Evolutionary conservation across 2,888 invertebrate species (phyloP).

Genomic region (Leptopilina drosophilae): DNA sequence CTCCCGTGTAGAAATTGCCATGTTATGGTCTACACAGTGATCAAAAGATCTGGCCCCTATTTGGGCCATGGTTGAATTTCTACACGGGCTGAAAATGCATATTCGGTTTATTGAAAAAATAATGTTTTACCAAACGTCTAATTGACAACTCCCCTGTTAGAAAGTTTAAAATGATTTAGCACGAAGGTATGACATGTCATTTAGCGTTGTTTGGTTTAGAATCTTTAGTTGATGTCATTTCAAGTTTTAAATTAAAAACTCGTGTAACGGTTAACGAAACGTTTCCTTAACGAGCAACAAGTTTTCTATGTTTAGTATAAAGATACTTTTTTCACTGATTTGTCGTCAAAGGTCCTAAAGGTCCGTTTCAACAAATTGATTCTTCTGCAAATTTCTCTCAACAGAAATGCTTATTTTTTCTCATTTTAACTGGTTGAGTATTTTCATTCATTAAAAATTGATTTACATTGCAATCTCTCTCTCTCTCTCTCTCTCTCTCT

Average conservation of each 20-base stretch:
- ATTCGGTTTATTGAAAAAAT: not conserved
- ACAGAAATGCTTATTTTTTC: not conserved
- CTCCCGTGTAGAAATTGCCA: too few relatives aligned
- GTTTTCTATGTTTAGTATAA: slow-evolving; percentile 23
- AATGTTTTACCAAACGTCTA: not conserved
- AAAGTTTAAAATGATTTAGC: slow-evolving; percentile 4
- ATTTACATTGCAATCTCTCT: slow-evolving; percentile 10
- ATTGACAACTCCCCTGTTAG: slow-evolving; percentile 14
- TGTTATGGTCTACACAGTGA: too few relatives aligned
- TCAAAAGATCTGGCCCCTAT: too few relatives aligned
- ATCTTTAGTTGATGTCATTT: slow-evolving; percentile 32
- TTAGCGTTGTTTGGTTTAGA: slow-evolving; percentile 19
- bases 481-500: not conserved
- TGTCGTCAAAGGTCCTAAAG: slow-evolving; percentile 31
- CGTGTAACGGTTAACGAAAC: slow-evolving; percentile 36
- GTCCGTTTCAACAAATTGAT: slow-evolving; percentile 27
- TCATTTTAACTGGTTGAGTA: not conserved
- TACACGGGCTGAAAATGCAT: not conserved
- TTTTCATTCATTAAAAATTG: not conserved
- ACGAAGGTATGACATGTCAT: slow-evolving; percentile 13
- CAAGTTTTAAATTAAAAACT: slow-evolving; percentile 23
- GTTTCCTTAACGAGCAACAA: slow-evolving; percentile 29
- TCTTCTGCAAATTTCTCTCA: slow-evolving; percentile 29
- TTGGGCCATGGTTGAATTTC: too few relatives aligned
- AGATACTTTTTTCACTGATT: slow-evolving; percentile 30